These are phyloP conservation scores for Archips xylosteana DNA, from an alignment of 2,888 invertebrate genomes.

Conservation along the genomic window DNA sequence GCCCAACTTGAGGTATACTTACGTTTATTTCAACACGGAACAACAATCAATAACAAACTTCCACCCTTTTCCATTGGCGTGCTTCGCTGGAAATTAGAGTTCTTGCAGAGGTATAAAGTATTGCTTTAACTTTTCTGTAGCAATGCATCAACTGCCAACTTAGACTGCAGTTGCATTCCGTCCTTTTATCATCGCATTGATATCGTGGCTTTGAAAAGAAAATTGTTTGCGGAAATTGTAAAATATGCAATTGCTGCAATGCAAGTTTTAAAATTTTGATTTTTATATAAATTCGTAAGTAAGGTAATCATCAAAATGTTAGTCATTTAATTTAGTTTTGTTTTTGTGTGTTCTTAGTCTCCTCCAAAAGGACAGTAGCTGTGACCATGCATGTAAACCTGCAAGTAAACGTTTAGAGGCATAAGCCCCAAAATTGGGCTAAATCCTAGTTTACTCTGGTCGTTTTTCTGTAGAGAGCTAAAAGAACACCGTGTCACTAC, in stretches of 20 bases:
- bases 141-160: conserved; percentile 46
- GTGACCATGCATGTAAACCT: conserved; percentile 45
- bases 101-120: conserved; percentile 62
- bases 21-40: conserved; percentile 53
- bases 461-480: conserved; percentile 58
- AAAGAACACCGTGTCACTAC: conserved; percentile 53
- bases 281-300: too few species aligned
- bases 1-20: not conserved
- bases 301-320: too few species aligned
- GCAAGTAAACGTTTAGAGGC: conserved; percentile 63
- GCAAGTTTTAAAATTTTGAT: too few species aligned
- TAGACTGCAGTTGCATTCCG: conserved; percentile 8
- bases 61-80: conserved; percentile 59
- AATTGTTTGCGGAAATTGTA: not conserved
- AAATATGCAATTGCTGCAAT: too few species aligned
- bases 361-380: conserved; percentile 31
- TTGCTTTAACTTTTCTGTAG: conserved; percentile 58
- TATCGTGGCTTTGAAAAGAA: not conserved
- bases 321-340: too few species aligned
- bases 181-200: conserved; percentile 1
- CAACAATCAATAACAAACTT: conserved; percentile 69
- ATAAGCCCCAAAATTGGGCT: conserved; percentile 71
- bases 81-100: conserved; percentile 59
- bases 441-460: conserved; percentile 70
- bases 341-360: conserved; percentile 9